Conservation (phyloP, 2,113 vertebrate genomes). For the Astur gentilis region DNA sequence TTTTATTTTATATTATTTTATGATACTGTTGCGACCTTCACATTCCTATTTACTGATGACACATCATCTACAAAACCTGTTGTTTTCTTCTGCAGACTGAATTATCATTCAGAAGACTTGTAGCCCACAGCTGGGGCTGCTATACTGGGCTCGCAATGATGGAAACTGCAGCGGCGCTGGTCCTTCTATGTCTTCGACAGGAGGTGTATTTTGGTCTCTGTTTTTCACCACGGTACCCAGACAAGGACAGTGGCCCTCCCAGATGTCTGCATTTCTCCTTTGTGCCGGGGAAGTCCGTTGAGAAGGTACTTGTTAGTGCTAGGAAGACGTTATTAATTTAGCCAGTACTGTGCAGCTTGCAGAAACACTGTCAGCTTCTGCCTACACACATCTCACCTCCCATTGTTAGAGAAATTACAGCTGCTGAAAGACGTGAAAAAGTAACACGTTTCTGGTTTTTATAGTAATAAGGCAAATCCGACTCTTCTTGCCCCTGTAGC, state of each 20-base stretch:
- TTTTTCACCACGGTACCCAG: not conserved
- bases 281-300: not conserved
- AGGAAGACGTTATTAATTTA: conserved; percentile 24
- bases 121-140: not conserved
- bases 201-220: not conserved
- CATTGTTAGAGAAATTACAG: conserved; percentile 29
- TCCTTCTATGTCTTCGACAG: fast-evolving
- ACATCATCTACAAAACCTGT: not conserved
- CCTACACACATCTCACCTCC: conserved; percentile 42
- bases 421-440: not conserved
- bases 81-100: not conserved
- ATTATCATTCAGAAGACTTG: not conserved
- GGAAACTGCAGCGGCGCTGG: not conserved
- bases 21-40: not conserved
- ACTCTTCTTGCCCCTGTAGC: not conserved
- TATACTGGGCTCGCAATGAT: too few species aligned
- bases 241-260: not conserved
- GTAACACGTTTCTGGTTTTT: not conserved
- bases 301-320: not conserved
- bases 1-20: not conserved
- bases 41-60: not conserved
- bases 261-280: not conserved
- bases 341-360: not conserved
- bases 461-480: not conserved
- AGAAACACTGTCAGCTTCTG: conserved; percentile 34